Evolutionary conservation across 1,140 invertebrate genomes (phyloP), one percentile per base, ranked within the genome.

Genomic region (Solenopsis fugax): DNA sequence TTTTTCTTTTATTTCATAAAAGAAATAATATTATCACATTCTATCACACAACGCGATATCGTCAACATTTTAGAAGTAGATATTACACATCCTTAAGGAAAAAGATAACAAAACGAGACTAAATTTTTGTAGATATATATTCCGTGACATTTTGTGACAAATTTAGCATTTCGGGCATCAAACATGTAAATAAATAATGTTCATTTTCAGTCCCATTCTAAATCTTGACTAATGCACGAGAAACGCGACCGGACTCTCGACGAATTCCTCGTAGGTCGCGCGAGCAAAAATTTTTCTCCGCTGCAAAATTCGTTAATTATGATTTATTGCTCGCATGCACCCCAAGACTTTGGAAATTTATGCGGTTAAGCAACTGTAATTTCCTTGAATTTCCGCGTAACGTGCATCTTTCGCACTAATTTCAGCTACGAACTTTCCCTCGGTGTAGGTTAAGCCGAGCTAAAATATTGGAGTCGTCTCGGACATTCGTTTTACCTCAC

Each of bases 391-490:
- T 90, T 67, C 62, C 77, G 34, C 56, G 71, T 75, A 85, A 67
- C 81, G 76, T 87, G 88, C 88, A 85, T 89, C 88, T 90, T 89
- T 87, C 85, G 60, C 41, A 62, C 62, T 87, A 88, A 90, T 90
- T 90, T 88, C 37, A 88, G 87, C 85, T 77, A 73, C 72, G 62
- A 90, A 90, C 75, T 91, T 89, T 80, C 56, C 69, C 54, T 52
- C 67, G 6, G 60, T 67, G 73, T 34, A 29, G n/a, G 73, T 77
- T 75, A 88, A 90, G 54, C 56, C 69, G 62, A 72, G 73, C 77
- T 89, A 77, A 90, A 90, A 90, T 88, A 87, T 9, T 69, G 48
- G 13, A 88, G 80, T 65, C 75, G 56, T 81, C 54, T 64, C 37
- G 78, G 71, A 52, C 64, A 76, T 90, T 84, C 80, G 80, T 80